These are phyloP conservation scores for Antrozous pallidus DNA, from an alignment of 2,797 vertebrate genomes.

Conservation along the genomic window DNA sequence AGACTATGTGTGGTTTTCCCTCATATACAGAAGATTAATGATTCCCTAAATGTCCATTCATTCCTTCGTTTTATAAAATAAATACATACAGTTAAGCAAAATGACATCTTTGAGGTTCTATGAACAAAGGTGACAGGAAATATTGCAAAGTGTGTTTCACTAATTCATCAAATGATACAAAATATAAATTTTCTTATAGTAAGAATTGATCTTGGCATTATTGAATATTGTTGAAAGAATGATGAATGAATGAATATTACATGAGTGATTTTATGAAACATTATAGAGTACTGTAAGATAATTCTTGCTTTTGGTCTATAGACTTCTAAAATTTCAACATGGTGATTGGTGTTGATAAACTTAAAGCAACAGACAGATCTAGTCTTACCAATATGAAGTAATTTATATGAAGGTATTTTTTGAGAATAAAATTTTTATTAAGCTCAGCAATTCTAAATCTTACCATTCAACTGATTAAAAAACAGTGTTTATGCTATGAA, in stretches of 20 bases:
- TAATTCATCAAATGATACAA: constrained; percentile 27
- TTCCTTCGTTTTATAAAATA: constrained; percentile 63
- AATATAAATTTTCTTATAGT: background rate
- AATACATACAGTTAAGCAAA: constrained; percentile 62
- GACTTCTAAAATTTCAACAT: background rate
- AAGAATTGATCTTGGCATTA: background rate
- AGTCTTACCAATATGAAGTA: background rate
- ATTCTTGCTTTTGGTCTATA: background rate
- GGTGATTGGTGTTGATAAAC: background rate
- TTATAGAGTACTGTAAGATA: background rate
- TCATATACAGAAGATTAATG: constrained; percentile 77
- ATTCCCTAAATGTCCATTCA: constrained; percentile 75
- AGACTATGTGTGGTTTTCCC: constrained; percentile 75
- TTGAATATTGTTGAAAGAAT: background rate
- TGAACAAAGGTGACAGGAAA: constrained; percentile 59
- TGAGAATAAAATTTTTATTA: background rate
- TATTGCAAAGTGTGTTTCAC: constrained; percentile 45
- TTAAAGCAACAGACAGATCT: background rate
- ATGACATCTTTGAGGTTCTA: constrained; percentile 50
- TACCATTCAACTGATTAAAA: background rate
- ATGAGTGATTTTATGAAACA: background rate
- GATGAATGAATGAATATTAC: background rate
- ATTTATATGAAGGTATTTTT: background rate
- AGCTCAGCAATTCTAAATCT: background rate
- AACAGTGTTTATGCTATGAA: background rate